phyloP scores from a whole-genome alignment of 1,140 invertebrate species.

The Anastatus disparis region DNA sequence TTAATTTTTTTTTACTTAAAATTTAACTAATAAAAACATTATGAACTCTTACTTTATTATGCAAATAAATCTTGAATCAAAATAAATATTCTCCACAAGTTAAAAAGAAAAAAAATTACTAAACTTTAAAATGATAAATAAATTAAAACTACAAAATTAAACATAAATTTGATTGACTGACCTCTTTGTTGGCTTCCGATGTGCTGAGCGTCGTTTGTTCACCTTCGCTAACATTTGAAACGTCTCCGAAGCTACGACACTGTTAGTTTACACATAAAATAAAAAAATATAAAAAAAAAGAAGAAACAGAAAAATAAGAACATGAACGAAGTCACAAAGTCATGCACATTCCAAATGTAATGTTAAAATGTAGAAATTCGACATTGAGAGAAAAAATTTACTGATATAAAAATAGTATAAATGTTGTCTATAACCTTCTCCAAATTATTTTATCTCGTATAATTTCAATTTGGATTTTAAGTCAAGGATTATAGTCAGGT shows the following conservation, averaged over 20 bases:
- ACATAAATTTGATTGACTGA: slow-evolving; percentile 47
- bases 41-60: too few species aligned
- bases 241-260: slow-evolving; percentile 74
- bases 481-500: too few species aligned
- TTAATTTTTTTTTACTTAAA: too few species aligned
- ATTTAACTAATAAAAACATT: too few species aligned
- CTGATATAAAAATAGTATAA: too few species aligned
- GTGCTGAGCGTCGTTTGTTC: slow-evolving; percentile 52
- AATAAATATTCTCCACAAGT: neutral
- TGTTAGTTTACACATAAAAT: slow-evolving; percentile 62
- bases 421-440: too few species aligned
- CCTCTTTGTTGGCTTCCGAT: slow-evolving; percentile 52
- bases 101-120: neutral
- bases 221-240: slow-evolving; percentile 68
- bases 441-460: too few species aligned
- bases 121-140: too few species aligned
- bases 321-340: too few species aligned
- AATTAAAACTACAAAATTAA: neutral
- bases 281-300: slow-evolving; percentile 26
- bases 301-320: neutral
- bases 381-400: too few species aligned
- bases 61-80: too few species aligned
- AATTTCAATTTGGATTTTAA: too few species aligned
- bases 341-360: neutral
- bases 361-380: neutral